Evolutionary conservation across 2,888 invertebrate species (phyloP).

Genomic region (Nematopogon swammerdamellus): DNA sequence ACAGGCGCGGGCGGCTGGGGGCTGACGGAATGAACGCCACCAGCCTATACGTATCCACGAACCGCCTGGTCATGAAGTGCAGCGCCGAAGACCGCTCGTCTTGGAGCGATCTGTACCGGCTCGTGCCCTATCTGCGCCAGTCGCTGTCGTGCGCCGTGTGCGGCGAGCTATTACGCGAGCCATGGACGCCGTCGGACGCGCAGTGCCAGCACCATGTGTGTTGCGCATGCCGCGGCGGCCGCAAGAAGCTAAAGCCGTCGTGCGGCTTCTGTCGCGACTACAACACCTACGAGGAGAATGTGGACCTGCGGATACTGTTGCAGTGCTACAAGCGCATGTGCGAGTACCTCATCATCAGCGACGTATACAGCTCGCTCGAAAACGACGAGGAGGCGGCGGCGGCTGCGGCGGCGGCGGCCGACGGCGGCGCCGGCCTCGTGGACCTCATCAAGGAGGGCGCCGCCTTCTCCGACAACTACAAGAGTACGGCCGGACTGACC

Average conservation of each 20-base stretch:
- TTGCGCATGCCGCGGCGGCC: slow-evolving; percentile 76
- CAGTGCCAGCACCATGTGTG: slow-evolving; percentile 90
- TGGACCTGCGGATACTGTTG: slow-evolving; percentile 73
- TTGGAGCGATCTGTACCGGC: slow-evolving; percentile 78
- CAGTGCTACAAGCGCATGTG: slow-evolving; percentile 90
- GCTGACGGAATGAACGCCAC: slow-evolving; percentile 67
- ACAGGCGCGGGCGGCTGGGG: neutral
- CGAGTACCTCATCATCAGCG: slow-evolving; percentile 73
- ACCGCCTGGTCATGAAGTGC: slow-evolving; percentile 74
- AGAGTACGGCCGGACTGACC: slow-evolving; percentile 67
- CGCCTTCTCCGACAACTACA: slow-evolving; percentile 70
- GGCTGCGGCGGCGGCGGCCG: slow-evolving; percentile 48
- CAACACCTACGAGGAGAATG: slow-evolving; percentile 77
- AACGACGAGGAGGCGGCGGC: slow-evolving; percentile 51
- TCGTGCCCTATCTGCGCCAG: slow-evolving; percentile 81
- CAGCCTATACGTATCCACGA: slow-evolving; percentile 77
- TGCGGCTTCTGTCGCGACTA: slow-evolving; percentile 86
- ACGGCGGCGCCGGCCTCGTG: slow-evolving; percentile 59
- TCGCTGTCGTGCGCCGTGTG: slow-evolving; percentile 89
- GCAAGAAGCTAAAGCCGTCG: slow-evolving; percentile 79
- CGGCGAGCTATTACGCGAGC: slow-evolving; percentile 76
- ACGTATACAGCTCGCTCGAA: slow-evolving; percentile 62
- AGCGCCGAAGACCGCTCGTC: slow-evolving; percentile 67
- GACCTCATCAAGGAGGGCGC: slow-evolving; percentile 79
- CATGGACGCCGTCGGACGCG: slow-evolving; percentile 72